Evolutionary conservation across 2,888 invertebrate genomes (phyloP).

Genomic region (Aphidius colemani): DNA sequence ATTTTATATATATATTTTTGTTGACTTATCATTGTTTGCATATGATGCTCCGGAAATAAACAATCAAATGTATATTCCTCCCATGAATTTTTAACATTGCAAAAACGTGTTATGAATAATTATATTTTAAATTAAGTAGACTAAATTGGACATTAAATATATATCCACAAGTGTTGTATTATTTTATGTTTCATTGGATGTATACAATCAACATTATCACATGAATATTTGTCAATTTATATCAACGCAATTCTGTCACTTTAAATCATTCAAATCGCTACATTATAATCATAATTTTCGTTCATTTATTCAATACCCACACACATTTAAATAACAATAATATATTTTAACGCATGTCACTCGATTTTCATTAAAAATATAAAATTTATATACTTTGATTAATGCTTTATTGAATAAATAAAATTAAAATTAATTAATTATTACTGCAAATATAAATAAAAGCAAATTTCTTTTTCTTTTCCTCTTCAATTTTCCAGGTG

Average conservation of each 20-base stretch:
- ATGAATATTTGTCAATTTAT: conserved; percentile 13
- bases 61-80: too few relatives aligned
- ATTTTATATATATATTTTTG: too few relatives aligned
- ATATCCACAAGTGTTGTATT: neutral
- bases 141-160: too few relatives aligned
- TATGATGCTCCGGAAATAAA: too few relatives aligned
- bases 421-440: too few relatives aligned
- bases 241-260: conserved; percentile 18
- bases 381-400: neutral
- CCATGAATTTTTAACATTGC: conserved; percentile 1
- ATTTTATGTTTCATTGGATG: neutral
- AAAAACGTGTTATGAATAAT: conserved; percentile 10
- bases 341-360: neutral
- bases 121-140: neutral
- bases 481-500: neutral
- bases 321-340: conserved; percentile 1
- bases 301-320: conserved; percentile 3
- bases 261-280: conserved; percentile 11
- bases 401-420: neutral
- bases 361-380: neutral
- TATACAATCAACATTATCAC: neutral
- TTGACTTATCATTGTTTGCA: too few relatives aligned
- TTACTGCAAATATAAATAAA: neutral
- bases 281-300: conserved; percentile 9
- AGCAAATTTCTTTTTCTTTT: neutral